Conservation (phyloP, 2,113 vertebrate species). For the Rutilus rutilus region DNA sequence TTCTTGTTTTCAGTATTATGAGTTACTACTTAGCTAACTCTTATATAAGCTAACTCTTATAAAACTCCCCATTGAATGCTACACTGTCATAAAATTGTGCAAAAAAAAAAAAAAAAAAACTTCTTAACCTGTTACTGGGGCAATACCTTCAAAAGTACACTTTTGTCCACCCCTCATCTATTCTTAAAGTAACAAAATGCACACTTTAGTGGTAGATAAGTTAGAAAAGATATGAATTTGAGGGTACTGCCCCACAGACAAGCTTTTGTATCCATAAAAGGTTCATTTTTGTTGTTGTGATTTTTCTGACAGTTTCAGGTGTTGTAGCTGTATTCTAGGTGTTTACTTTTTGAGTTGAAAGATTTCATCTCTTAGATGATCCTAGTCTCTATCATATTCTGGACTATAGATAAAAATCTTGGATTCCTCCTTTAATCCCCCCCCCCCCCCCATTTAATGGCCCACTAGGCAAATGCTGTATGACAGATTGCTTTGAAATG, state of each 20-base stretch:
- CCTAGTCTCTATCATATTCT: not conserved
- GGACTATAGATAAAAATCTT: not conserved
- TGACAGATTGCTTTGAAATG: not conserved
- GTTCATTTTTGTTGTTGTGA: too few species aligned
- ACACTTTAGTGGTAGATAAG: not conserved
- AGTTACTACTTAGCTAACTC: not conserved
- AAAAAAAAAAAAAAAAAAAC: not conserved
- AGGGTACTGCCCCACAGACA: not conserved
- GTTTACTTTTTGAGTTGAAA: not conserved
- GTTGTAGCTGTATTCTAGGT: not conserved
- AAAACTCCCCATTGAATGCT: not conserved
- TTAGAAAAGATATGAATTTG: not conserved
- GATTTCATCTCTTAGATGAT: not conserved
- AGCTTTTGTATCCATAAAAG: not conserved
- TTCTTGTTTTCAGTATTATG: constrained; percentile 34
- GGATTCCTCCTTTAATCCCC: not conserved
- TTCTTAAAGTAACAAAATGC: not conserved
- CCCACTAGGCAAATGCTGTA: not conserved
- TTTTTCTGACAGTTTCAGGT: not conserved
- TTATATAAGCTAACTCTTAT: not conserved
- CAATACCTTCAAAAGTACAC: not conserved
- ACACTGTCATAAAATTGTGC: not conserved
- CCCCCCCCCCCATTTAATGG: not conserved
- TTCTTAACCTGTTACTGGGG: not conserved
- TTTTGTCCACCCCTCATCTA: not conserved